Evolutionary conservation across 1,140 invertebrate genomes (phyloP).

Genomic region (Neotoxoptera formosana): DNA sequence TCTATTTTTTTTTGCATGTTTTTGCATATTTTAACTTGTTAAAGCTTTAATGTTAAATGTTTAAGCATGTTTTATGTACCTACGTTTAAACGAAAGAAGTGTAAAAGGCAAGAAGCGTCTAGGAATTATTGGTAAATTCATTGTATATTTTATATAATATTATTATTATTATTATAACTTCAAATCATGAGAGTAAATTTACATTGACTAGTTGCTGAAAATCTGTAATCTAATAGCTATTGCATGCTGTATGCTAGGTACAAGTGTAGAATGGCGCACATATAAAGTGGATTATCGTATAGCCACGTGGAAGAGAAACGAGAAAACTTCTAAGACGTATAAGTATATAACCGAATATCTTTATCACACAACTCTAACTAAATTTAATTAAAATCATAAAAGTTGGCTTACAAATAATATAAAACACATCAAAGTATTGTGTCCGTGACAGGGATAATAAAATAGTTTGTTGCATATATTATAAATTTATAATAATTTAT

Average conservation of each 20-base stretch:
- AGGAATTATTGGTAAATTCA: too few relatives aligned
- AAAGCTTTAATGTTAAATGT: too few relatives aligned
- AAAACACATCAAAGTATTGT: not conserved
- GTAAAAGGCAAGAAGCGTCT: too few relatives aligned
- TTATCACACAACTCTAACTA: not conserved
- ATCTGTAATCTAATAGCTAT: not conserved
- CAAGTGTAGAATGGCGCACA: not conserved
- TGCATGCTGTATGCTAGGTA: not conserved
- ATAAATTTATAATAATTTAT: not conserved
- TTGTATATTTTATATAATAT: too few relatives aligned
- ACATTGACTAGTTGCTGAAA: too few relatives aligned
- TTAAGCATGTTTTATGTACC: too few relatives aligned
- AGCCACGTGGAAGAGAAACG: not conserved
- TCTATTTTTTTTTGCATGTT: too few relatives aligned
- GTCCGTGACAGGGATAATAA: not conserved
- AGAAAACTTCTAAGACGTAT: constrained; percentile 1
- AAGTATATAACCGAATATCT: not conserved
- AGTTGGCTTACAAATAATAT: not conserved
- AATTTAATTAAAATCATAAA: not conserved
- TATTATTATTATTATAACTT: too few relatives aligned
- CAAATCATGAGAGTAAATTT: too few relatives aligned
- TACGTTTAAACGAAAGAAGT: too few relatives aligned
- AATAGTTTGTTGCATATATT: not conserved
- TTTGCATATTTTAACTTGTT: too few relatives aligned
- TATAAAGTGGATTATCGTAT: not conserved